A percentile compares a stretch with the other conserved stretches of the same genome.
These are phyloP conservation scores for Syngnathoides biaculeatus DNA, from an alignment of 2,113 vertebrate genomes.

Conservation along the genomic window DNA sequence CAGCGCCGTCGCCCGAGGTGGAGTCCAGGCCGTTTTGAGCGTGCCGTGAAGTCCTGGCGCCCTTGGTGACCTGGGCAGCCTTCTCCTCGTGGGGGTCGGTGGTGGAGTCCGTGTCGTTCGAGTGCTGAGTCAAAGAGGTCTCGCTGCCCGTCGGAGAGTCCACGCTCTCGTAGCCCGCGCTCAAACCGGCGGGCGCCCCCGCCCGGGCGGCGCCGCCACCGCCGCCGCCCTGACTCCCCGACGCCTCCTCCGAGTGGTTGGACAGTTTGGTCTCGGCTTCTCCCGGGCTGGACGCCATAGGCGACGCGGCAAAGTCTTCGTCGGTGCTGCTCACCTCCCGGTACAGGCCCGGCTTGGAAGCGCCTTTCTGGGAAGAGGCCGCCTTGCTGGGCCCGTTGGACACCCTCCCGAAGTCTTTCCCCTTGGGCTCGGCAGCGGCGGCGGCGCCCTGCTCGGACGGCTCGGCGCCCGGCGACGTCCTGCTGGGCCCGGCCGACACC, in stretches of 20 bases:
- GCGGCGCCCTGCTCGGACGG: conserved; percentile 69
- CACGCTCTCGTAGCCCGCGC: conserved; percentile 97
- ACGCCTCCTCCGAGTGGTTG: conserved; percentile 92
- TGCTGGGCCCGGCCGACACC: conserved; percentile 76
- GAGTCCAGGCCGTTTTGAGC: conserved; percentile 97
- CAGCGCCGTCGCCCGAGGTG: conserved; percentile 50
- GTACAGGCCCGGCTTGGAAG: conserved; percentile 85
- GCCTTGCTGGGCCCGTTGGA: conserved; percentile 95
- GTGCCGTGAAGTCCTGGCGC: conserved; percentile 95
- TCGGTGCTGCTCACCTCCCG: conserved; percentile 88
- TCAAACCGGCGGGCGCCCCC: conserved; percentile 83
- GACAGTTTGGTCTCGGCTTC: conserved; percentile 90
- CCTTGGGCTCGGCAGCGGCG: conserved; percentile 60
- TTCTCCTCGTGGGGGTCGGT: conserved; percentile 94
- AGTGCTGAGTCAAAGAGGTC: conserved; percentile 96
- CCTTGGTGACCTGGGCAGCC: conserved; percentile 85
- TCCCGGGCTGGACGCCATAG: conserved; percentile 83
- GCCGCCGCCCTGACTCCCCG: conserved; percentile 74
- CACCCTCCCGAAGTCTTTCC: conserved; percentile 90
- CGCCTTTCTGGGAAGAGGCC: conserved; percentile 83
- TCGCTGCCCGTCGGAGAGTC: conserved; percentile 99
- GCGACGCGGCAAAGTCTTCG: conserved; percentile 90
- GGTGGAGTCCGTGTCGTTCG: conserved; percentile 98
- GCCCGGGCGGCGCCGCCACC: conserved; percentile 79
- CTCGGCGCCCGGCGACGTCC: conserved; percentile 82